Evolutionary conservation across 2,113 vertebrate species (phyloP).

Genomic region (Tor tambroides): DNA sequence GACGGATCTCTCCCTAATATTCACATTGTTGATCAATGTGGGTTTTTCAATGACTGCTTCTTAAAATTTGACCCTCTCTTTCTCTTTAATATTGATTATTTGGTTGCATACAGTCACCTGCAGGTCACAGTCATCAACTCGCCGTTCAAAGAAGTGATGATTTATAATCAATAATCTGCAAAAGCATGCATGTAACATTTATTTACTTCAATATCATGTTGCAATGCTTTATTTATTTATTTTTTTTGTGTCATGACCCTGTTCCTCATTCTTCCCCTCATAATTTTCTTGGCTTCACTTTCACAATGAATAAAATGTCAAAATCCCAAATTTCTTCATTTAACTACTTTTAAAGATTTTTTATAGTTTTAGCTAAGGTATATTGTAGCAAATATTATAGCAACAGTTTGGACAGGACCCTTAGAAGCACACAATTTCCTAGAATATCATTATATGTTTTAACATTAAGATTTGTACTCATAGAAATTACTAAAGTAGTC

Average conservation of each 20-base stretch:
- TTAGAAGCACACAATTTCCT: too few species aligned
- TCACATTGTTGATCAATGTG: background rate
- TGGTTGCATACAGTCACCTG: background rate
- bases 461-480: too few species aligned
- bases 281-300: background rate
- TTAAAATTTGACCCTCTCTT: background rate
- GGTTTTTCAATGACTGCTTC: background rate
- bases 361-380: too few species aligned
- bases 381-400: too few species aligned
- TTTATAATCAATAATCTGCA: slow-evolving; percentile 8
- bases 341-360: too few species aligned
- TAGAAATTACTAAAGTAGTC: too few species aligned
- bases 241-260: background rate
- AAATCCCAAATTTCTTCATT: too few species aligned
- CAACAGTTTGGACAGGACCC: too few species aligned
- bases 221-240: background rate
- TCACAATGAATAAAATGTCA: too few species aligned
- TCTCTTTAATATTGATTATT: background rate
- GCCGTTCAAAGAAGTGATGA: background rate
- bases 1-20: background rate
- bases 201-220: background rate
- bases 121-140: background rate
- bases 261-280: background rate
- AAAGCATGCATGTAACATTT: background rate
- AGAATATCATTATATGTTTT: too few species aligned